Percentiles rank a stretch among this genome's conserved stretches.
These are phyloP conservation scores for Nymphalis io DNA, from an alignment of 1,140 invertebrate genomes.

Conservation along the genomic window DNA sequence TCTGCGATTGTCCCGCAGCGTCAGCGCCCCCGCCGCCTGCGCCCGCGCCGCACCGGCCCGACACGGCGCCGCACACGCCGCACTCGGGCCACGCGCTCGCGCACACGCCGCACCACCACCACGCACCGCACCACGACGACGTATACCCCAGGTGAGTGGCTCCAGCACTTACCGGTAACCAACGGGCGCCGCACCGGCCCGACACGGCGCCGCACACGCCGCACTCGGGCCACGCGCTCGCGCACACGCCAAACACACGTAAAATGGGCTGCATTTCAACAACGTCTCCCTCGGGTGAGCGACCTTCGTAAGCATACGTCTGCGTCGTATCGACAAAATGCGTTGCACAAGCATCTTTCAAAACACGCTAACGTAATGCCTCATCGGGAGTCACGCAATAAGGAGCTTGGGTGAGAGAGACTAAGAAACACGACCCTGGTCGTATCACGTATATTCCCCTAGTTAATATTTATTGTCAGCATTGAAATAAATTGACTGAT, in stretches of 20 bases:
- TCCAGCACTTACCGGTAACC: conserved; percentile 84
- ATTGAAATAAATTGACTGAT: too few relatives aligned
- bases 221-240: conserved; percentile 36
- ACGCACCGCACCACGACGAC: conserved; percentile 52
- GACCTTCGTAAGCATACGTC: conserved; percentile 82
- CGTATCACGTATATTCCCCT: too few relatives aligned
- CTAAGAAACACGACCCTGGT: too few relatives aligned
- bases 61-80: conserved; percentile 82
- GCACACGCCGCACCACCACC: conserved; percentile 51
- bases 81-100: conserved; percentile 37
- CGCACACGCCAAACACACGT: conserved; percentile 49
- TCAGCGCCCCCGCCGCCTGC: conserved; percentile 85
- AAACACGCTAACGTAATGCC: conserved; percentile 25
- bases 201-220: conserved; percentile 82
- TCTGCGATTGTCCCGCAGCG: conserved; percentile 21
- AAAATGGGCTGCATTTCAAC: conserved; percentile 48
- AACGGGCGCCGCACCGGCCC: conserved; percentile 83
- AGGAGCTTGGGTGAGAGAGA: too few relatives aligned
- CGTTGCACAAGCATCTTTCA: conserved; percentile 82
- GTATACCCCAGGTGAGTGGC: conserved; percentile 57
- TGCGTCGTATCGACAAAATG: conserved; percentile 77
- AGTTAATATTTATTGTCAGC: too few relatives aligned
- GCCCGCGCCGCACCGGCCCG: conserved; percentile 82
- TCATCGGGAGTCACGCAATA: too few relatives aligned
- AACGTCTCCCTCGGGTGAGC: conserved; percentile 58